phyloP scores from a whole-genome alignment of 2,888 invertebrate genomes.

The Frankliniella intonsa region DNA sequence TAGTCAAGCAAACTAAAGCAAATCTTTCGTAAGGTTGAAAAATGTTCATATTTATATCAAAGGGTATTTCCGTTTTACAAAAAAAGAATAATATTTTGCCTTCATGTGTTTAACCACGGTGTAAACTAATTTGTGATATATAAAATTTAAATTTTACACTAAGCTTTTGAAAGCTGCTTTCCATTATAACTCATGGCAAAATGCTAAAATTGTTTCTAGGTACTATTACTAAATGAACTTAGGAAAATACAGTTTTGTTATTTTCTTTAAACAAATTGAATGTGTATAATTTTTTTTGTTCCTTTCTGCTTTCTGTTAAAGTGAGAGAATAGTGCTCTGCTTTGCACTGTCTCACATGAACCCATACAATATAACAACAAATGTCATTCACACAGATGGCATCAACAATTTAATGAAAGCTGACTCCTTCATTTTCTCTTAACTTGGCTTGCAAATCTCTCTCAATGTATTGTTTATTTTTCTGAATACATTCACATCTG shows the following conservation, averaged over 20 bases:
- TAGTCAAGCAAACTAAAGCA: conserved; percentile 26
- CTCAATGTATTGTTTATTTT: not conserved
- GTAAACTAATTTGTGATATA: conserved; percentile 27
- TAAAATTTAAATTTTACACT: conserved; percentile 27
- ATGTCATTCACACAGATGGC: not conserved
- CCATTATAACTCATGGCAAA: conserved; percentile 19
- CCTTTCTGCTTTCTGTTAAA: conserved; percentile 4
- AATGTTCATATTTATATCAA: conserved; percentile 27
- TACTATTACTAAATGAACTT: conserved; percentile 10
- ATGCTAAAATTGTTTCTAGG: conserved; percentile 21
- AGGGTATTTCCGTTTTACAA: conserved; percentile 22
- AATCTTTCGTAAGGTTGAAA: conserved; percentile 14
- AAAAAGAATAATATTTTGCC: conserved; percentile 16
- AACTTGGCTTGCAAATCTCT: not conserved
- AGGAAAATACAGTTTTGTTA: conserved; percentile 21
- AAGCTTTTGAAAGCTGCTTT: conserved; percentile 25
- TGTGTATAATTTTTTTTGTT: not conserved
- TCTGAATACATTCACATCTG: not conserved
- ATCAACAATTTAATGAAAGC: not conserved
- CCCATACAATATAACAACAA: not conserved
- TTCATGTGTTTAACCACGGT: conserved; percentile 25
- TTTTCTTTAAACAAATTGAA: conserved; percentile 21
- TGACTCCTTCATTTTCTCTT: not conserved
- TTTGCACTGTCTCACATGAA: not conserved
- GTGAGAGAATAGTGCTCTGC: not conserved